Base-by-base conservation (phyloP, 1,140 invertebrate species). In the Drosophila teissieri region DNA sequence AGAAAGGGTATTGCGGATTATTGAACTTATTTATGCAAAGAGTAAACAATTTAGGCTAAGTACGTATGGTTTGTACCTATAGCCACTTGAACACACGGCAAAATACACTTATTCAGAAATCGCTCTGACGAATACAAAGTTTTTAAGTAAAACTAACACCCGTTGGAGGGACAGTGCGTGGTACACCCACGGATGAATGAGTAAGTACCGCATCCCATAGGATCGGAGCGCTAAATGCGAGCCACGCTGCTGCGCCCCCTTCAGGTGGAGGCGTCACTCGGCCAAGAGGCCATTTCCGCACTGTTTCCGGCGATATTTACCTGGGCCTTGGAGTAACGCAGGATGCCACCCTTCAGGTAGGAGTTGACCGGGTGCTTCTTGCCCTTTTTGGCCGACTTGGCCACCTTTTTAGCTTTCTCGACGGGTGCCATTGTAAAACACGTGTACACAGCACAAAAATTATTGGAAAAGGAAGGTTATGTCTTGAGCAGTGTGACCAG, bases 401-500 rank as follows among this genome's bases (percentile, higher is more conserved):
- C 91, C 63, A 90, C 68, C 74, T 90, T 92, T 82, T 92, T 92
- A 91, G 78, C 86, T 91, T 92, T 92, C 78, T 79, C 91, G 74
- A 89, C 73, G 88, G 91, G 91, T 91, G 91, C 91, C 91, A 92
- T 92, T 85, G 83, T 89, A 58, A 80, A 92, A 92, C 91, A 92
- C 91, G 91, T 92, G 91, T 92, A 92, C 90, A 91, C 91, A 88
- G 83, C 86, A 92, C 83, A 91, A 84, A 92, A 92, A 83, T 80
- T 90, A 82, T 83, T 85, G 64, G 79, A 91, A 92, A 92, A 92
- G 91, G 90, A 92, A 91, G 91, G 91, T 92, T 92, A 92, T 85
- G 85, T 81, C 61, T 44, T 27, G 67, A 44, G 83, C 31, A 8
- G 56, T 63, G 63, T 24, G 11, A 67, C 40, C 40, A 8, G 40